phyloP scores from a whole-genome alignment of 2,888 invertebrate genomes.

The Meta bourneti region DNA sequence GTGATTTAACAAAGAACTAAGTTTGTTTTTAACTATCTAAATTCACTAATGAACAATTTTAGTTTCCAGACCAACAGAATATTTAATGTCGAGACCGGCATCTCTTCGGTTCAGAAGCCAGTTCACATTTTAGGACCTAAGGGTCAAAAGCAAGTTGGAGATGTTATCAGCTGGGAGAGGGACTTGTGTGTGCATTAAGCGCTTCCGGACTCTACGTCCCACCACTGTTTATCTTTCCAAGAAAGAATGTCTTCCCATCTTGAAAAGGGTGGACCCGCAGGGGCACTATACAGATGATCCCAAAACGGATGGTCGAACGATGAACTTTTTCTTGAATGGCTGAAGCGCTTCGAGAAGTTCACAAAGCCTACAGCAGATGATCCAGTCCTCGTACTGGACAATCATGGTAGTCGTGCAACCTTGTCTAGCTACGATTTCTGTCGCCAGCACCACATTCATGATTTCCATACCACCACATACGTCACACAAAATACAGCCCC shows the following conservation, averaged over 20 bases:
- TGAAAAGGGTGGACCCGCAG: neutral
- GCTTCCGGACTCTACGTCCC: neutral
- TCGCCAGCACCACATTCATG: neutral
- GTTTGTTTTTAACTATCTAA: neutral
- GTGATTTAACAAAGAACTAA: neutral
- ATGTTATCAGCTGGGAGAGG: neutral
- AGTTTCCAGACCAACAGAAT: neutral
- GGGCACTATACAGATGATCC: neutral
- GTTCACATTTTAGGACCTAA: too few relatives aligned
- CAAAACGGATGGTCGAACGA: constrained; percentile 7
- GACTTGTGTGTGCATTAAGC: neutral
- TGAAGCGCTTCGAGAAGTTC: neutral
- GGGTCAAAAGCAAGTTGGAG: too few relatives aligned
- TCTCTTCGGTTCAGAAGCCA: neutral
- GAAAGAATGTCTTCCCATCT: neutral
- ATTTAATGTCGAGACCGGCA: neutral
- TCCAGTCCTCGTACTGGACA: neutral
- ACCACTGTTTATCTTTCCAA: constrained; percentile 7
- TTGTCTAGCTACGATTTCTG: constrained; percentile 12
- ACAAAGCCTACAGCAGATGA: neutral
- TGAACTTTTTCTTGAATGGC: neutral
- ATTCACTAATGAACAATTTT: neutral
- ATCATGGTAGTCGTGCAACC: too few relatives aligned
- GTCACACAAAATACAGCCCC: neutral
- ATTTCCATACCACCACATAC: neutral